phyloP scores from a whole-genome alignment of 64 coral and sea anemone species.

The Dendronephthya gigantea region DNA sequence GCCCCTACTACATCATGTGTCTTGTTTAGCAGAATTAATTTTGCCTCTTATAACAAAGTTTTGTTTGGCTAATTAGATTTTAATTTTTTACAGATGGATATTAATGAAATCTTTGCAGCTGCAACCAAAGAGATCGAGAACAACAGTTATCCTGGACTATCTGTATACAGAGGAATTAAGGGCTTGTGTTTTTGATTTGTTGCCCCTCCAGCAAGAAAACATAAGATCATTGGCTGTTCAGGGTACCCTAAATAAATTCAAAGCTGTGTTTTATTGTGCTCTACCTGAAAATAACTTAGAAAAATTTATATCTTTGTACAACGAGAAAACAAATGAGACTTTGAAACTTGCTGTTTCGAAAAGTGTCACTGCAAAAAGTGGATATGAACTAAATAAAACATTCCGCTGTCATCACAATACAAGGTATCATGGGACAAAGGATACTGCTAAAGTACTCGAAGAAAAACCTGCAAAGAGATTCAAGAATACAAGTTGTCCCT shows the following conservation, averaged over 20 bases:
- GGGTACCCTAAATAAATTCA: not conserved
- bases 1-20: too few species aligned
- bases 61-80: too few species aligned
- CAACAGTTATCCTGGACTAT: not conserved
- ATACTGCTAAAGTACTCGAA: not conserved
- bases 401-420: not conserved
- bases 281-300: not conserved
- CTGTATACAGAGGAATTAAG: not conserved
- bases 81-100: not conserved
- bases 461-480: not conserved
- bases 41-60: too few species aligned
- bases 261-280: not conserved
- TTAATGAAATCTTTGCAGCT: not conserved
- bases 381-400: not conserved
- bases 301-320: not conserved
- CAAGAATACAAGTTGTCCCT: not conserved
- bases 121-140: not conserved
- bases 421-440: not conserved
- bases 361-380: not conserved
- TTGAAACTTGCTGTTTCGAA: not conserved
- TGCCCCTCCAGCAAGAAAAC: not conserved
- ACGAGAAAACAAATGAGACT: not conserved
- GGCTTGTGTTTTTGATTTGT: not conserved
- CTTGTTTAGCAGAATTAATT: too few species aligned
- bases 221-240: not conserved